Percentiles rank a stretch among this genome's conserved stretches.
phyloP scores from a whole-genome alignment of 2,113 vertebrate species.

The Gavialis gangeticus region DNA sequence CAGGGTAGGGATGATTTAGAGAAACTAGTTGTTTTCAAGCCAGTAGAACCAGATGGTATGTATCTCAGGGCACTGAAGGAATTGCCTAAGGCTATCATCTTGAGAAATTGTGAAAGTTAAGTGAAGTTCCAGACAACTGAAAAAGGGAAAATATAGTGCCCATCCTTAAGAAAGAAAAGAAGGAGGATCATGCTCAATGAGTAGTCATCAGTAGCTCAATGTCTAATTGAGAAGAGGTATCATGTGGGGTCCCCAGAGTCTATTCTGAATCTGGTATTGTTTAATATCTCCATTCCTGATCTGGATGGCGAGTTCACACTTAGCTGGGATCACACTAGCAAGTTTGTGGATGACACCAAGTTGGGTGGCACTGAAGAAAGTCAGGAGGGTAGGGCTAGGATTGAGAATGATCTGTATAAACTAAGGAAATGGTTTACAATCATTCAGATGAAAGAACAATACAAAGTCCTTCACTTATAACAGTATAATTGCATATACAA shows the following conservation, averaged over 20 bases:
- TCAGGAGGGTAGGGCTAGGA: not conserved
- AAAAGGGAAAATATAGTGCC: no score
- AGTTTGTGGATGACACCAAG: not conserved
- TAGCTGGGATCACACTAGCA: not conserved
- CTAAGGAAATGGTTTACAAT: not conserved
- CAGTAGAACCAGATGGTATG: no score
- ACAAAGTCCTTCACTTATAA: not conserved
- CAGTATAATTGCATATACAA: not conserved
- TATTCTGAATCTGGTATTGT: not conserved
- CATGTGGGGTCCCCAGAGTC: not conserved
- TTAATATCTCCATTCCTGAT: not conserved
- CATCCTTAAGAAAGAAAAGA: no score
- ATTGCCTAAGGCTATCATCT: no score
- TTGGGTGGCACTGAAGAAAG: not conserved
- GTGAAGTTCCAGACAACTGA: no score
- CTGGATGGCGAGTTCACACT: not conserved
- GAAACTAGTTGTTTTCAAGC: no score
- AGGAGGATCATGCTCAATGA: not conserved
- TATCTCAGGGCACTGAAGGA: no score
- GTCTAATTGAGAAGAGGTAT: fast-evolving
- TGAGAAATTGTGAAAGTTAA: no score
- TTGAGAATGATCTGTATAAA: fast-evolving
- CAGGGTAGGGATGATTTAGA: no score
- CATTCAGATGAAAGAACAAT: not conserved
- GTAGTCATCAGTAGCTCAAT: not conserved